These are phyloP conservation scores for Phrixothrix hirtus DNA, from an alignment of 2,888 invertebrate species.

Conservation along the genomic window DNA sequence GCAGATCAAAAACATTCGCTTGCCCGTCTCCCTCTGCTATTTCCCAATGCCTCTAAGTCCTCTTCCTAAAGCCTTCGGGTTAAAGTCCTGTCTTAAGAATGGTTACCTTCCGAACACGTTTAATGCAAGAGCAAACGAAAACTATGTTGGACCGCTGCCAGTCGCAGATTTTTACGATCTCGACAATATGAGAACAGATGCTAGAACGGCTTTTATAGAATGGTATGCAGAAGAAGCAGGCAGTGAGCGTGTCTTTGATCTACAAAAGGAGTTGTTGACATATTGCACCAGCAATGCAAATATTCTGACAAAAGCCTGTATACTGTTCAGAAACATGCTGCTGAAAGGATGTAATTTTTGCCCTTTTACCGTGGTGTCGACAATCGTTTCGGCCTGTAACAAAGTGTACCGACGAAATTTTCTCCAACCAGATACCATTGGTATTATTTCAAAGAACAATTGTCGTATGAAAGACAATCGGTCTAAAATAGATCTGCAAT, in stretches of 20 bases:
- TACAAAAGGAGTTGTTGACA: not conserved
- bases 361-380: not conserved
- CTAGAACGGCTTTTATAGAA: conserved; percentile 1
- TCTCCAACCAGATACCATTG: too few species aligned
- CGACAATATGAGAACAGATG: conserved; percentile 8
- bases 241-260: not conserved
- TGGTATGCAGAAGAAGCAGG: conserved; percentile 1
- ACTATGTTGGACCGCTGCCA: conserved; percentile 17
- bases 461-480: conserved; percentile 1
- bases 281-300: conserved; percentile 1
- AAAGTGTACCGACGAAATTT: conserved; percentile 1
- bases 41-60: conserved; percentile 9
- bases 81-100: conserved; percentile 5
- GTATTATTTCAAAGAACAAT: not conserved
- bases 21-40: conserved; percentile 16
- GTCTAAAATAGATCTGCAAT: not conserved
- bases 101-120: conserved; percentile 16
- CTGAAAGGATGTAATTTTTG: too few species aligned
- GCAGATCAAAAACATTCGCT: not conserved
- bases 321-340: not conserved
- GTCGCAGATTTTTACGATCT: conserved; percentile 6
- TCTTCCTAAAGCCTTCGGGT: conserved; percentile 18
- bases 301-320: not conserved
- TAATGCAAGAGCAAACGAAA: conserved; percentile 11
- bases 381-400: conserved; percentile 5